A percentile compares a stretch with the other conserved stretches of the same genome.
Evolutionary conservation across 2,113 vertebrate species (phyloP).

Genomic region (Nothoprocta perdicaria): DNA sequence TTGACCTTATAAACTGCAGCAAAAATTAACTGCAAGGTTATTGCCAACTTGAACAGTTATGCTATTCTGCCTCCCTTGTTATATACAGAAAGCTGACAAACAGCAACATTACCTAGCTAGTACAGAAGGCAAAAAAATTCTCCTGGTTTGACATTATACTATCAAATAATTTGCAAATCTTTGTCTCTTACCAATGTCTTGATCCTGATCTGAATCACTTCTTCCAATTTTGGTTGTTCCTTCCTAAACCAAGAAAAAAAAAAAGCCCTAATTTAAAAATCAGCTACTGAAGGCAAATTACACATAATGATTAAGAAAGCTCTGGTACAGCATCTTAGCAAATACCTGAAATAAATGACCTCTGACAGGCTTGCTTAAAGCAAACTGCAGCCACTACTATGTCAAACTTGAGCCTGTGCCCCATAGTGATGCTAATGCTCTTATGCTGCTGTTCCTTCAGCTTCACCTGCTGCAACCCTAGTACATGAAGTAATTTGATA

Average conservation of each 20-base stretch:
- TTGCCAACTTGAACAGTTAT: background rate
- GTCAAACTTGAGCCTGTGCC: background rate
- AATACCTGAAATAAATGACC: background rate
- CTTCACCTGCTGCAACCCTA: background rate
- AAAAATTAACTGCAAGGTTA: background rate
- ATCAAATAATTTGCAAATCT: background rate
- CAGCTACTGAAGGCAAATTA: background rate
- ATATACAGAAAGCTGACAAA: background rate
- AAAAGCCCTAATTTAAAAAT: background rate
- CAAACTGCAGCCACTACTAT: accelerated
- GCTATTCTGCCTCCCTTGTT: background rate
- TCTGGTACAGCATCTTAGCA: background rate
- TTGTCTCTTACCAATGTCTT: conserved; percentile 89
- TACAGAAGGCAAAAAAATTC: background rate
- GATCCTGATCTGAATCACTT: conserved; percentile 83
- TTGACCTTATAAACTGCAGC: background rate
- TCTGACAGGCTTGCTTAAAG: background rate
- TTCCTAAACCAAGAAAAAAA: conserved; percentile 80
- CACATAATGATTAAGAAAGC: background rate
- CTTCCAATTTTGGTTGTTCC: conserved; percentile 93
- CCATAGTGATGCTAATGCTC: accelerated
- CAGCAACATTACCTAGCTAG: background rate
- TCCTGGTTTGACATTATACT: background rate
- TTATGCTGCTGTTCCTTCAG: background rate
- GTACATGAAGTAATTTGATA: background rate